A percentile compares a stretch with the other conserved stretches of the same genome.
phyloP scores from a whole-genome alignment of 2,113 vertebrate genomes.

The Malaclemys terrapin region DNA sequence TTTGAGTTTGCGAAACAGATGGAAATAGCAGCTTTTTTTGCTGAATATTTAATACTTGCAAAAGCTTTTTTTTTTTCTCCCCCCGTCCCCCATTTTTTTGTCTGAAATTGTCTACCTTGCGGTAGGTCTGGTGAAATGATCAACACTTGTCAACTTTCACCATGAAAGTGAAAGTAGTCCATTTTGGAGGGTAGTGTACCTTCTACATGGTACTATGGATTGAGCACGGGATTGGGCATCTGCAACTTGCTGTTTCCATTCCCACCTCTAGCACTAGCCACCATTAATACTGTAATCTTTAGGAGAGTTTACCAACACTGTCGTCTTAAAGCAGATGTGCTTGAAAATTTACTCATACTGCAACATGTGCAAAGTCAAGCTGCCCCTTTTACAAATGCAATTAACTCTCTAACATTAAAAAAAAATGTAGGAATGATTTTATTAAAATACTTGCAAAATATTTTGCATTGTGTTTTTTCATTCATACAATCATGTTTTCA shows the following conservation, averaged over 20 bases:
- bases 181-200: not conserved
- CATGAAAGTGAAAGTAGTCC: not conserved
- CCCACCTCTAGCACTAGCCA: not conserved
- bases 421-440: not conserved
- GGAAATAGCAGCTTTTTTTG: not conserved
- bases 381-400: too few species aligned
- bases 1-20: not conserved
- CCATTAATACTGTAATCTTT: not conserved
- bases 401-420: not conserved
- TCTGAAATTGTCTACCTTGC: not conserved
- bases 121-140: accelerated
- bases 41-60: not conserved
- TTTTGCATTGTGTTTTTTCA: not conserved
- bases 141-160: not conserved
- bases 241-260: not conserved
- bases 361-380: not conserved
- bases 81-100: too few species aligned
- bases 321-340: not conserved
- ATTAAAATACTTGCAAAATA: not conserved
- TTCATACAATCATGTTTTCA: not conserved
- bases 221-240: not conserved
- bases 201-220: not conserved
- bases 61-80: too few species aligned
- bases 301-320: not conserved
- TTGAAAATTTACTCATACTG: not conserved